These are phyloP conservation scores for Paguma larvata DNA, from an alignment of 2,797 vertebrate species.

Conservation along the genomic window DNA sequence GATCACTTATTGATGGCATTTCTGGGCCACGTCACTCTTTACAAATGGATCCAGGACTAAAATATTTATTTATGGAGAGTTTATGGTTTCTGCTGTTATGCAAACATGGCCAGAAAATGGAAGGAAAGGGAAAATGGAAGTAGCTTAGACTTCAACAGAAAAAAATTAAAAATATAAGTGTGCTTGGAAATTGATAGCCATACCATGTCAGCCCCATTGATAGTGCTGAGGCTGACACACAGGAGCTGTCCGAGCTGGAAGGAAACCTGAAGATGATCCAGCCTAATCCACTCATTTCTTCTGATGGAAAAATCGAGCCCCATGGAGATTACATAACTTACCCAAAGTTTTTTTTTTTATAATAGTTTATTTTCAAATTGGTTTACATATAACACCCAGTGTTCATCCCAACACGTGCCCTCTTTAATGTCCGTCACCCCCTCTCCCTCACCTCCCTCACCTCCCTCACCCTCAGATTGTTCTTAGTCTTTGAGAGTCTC, in stretches of 20 bases:
- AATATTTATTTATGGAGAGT: not conserved
- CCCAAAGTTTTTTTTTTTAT: too few species aligned
- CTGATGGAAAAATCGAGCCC: not conserved
- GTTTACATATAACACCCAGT: too few species aligned
- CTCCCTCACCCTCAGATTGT: too few species aligned
- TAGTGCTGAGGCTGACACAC: not conserved
- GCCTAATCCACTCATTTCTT: not conserved
- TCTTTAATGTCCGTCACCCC: too few species aligned
- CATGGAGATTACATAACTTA: not conserved
- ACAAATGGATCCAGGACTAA: not conserved
- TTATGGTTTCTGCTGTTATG: not conserved
- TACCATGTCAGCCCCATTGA: not conserved
- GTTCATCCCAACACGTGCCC: too few species aligned
- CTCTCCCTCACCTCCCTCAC: too few species aligned
- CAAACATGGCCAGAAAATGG: not conserved
- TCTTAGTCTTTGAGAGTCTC: too few species aligned
- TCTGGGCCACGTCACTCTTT: not conserved
- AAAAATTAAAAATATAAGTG: not conserved
- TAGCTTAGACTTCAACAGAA: not conserved
- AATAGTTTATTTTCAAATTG: too few species aligned
- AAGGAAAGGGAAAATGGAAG: not conserved
- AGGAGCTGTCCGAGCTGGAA: not conserved
- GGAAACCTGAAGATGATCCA: not conserved
- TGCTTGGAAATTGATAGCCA: not conserved
- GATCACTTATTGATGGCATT: not conserved